A percentile compares a stretch with the other conserved stretches of the same genome.
phyloP scores from a whole-genome alignment of 2,797 vertebrate species.

The Spinus pinus region DNA sequence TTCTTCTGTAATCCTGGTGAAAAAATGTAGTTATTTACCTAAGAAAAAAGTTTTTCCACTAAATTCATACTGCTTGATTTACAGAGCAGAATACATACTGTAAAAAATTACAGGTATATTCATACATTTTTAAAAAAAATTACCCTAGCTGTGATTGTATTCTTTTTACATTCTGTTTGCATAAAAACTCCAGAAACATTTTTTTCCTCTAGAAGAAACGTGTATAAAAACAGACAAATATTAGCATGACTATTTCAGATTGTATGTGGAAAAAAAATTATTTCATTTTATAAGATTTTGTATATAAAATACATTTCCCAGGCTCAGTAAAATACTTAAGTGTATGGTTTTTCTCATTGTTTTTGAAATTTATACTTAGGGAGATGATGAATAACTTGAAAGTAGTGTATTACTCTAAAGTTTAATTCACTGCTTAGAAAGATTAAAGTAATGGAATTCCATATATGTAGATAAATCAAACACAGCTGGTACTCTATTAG shows the following conservation, averaged over 20 bases:
- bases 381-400: neutral
- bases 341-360: neutral
- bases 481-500: neutral
- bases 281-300: neutral
- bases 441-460: neutral
- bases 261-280: neutral
- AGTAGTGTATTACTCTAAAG: neutral
- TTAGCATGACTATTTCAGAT: neutral
- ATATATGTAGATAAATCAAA: neutral
- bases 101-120: neutral
- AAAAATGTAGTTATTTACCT: neutral
- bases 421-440: neutral
- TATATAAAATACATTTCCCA: neutral
- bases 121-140: neutral
- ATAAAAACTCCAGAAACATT: neutral
- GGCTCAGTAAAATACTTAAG: neutral
- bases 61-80: neutral
- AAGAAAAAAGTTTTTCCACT: neutral
- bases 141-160: neutral
- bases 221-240: neutral
- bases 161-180: slow-evolving; percentile 8
- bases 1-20: neutral
- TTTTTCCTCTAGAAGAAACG: neutral
- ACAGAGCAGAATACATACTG: neutral
- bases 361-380: neutral